Evolutionary conservation across 2,113 vertebrate species (phyloP).

Genomic region (Lophura nycthemera): DNA sequence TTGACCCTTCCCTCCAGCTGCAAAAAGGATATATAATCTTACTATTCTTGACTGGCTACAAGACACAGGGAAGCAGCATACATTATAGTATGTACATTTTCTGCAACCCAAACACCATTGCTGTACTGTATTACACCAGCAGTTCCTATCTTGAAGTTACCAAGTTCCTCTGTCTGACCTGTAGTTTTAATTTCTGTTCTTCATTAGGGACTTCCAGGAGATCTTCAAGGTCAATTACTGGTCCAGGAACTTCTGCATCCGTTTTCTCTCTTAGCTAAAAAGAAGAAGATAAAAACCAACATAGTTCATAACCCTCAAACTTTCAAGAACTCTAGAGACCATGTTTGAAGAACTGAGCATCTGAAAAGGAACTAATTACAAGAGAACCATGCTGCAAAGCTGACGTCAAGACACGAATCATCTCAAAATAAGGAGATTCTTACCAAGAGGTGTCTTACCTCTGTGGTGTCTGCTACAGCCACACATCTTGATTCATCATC

Average conservation of each 20-base stretch:
- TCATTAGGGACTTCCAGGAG: constrained; percentile 91
- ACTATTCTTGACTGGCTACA: not conserved
- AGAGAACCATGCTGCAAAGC: not conserved
- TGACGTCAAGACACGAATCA: not conserved
- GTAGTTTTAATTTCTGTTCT: constrained; percentile 88
- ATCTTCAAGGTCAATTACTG: constrained; percentile 94
- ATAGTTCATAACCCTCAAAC: not conserved
- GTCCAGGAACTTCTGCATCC: constrained; percentile 84
- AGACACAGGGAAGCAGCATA: not conserved
- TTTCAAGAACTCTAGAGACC: not conserved
- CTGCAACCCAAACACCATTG: not conserved
- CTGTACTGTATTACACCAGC: not conserved
- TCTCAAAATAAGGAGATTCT: not conserved
- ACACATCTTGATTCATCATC: not conserved
- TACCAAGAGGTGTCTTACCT: not conserved
- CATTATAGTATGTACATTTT: not conserved
- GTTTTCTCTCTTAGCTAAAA: constrained; percentile 66
- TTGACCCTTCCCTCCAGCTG: not conserved
- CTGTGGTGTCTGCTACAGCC: not conserved
- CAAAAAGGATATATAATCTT: not conserved
- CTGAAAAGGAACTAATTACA: not conserved
- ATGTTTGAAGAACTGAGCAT: not conserved
- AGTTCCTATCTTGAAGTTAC: not conserved
- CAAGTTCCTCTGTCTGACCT: constrained; percentile 75
- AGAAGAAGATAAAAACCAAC: not conserved